Evolutionary conservation across 2,113 vertebrate genomes (phyloP).

Genomic region (Arothron firmamentum): DNA sequence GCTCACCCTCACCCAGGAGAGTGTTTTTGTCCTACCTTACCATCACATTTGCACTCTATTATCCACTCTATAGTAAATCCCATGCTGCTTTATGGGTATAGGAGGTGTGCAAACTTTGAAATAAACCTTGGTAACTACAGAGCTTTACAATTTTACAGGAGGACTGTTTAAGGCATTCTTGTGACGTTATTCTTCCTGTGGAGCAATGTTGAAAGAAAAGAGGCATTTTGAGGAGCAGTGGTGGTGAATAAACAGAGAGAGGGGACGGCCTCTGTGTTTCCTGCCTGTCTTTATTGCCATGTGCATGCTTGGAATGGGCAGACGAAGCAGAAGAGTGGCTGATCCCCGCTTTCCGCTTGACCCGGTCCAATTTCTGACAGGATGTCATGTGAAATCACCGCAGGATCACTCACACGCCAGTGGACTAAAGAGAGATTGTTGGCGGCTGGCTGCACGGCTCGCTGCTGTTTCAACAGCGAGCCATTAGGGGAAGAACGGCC

Average conservation of each 20-base stretch:
- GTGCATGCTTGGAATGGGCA: slow-evolving; percentile 28
- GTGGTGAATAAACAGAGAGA: neutral
- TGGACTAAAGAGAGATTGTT: slow-evolving; percentile 43
- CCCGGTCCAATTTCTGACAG: slow-evolving; percentile 79
- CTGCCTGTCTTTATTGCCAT: slow-evolving; percentile 26
- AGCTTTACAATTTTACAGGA: neutral
- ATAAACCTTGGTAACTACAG: neutral
- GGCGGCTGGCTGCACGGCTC: slow-evolving; percentile 44
- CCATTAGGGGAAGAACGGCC: slow-evolving; percentile 45
- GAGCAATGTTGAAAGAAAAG: neutral
- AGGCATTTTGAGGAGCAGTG: neutral
- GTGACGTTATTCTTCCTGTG: neutral
- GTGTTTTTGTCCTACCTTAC: neutral
- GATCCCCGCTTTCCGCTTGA: slow-evolving; percentile 78
- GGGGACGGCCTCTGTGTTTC: slow-evolving; percentile 17
- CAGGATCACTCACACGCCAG: slow-evolving; percentile 64
- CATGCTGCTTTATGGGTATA: neutral
- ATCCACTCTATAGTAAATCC: neutral
- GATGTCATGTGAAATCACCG: slow-evolving; percentile 78
- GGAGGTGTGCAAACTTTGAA: neutral
- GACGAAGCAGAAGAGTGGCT: slow-evolving; percentile 66
- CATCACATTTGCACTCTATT: neutral
- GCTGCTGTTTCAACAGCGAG: slow-evolving; percentile 64
- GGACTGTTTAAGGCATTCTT: neutral
- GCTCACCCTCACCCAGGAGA: neutral